These are phyloP conservation scores for Steinernema scapterisci DNA, from an alignment of 2,888 invertebrate genomes.

Conservation along the genomic window DNA sequence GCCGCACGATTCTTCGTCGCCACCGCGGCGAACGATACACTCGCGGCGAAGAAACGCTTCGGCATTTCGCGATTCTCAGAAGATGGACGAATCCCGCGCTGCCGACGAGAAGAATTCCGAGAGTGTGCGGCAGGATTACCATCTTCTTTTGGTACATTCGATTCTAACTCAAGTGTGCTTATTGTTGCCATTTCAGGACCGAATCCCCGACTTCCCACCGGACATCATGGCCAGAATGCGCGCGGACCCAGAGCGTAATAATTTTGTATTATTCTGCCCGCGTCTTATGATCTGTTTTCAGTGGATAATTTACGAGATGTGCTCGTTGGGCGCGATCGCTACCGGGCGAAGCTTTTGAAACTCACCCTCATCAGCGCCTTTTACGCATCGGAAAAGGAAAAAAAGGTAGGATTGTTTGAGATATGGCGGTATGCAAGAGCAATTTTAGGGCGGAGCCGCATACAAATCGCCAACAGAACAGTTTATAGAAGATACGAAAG, in stretches of 20 bases:
- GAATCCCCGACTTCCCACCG: neutral
- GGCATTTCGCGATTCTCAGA: too few species aligned
- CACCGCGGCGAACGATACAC: too few species aligned
- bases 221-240: neutral
- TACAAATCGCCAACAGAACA: neutral
- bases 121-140: neutral
- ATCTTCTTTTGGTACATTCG: neutral
- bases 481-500: constrained; percentile 14
- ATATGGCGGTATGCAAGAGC: too few species aligned
- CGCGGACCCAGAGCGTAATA: neutral
- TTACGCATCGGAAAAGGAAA: neutral
- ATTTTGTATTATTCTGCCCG: neutral
- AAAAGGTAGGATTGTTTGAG: too few species aligned
- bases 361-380: neutral
- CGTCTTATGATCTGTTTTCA: neutral
- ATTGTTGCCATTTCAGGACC: neutral
- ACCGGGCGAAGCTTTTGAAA: neutral
- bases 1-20: too few species aligned
- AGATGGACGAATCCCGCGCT: too few species aligned
- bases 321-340: neutral
- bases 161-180: neutral
- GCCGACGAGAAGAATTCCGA: too few species aligned
- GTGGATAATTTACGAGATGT: neutral
- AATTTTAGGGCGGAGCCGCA: neutral
- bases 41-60: too few species aligned